Evolutionary conservation across 1,140 invertebrate species (phyloP), one percentile per base, ranked within the genome.

Genomic region (Atta cephalotes): DNA sequence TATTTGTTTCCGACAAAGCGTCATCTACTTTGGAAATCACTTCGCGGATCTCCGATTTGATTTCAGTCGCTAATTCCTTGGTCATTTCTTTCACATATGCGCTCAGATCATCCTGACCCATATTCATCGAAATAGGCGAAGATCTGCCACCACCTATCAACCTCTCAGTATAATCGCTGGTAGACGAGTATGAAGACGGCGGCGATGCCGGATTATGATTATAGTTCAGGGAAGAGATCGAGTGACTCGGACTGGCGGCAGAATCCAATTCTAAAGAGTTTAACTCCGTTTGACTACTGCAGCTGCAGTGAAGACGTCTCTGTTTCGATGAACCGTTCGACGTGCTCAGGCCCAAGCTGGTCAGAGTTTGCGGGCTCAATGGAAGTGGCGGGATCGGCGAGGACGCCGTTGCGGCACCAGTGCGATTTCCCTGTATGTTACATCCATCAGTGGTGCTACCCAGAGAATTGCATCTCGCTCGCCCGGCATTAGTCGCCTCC

Each of bases 21-120:
- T 97, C 97, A 86, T 97, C 97, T 0, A 98, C 97, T 93, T 97
- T 97, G 0, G 97, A 97, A 76, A 98, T 98, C 0, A 98, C 97
- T 94, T 97, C 97, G 2, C 97, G 95, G 31, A 98, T 97, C 95
- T 98, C 97, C 4, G 97, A 98, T 93, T 98, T 98, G 10, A 98
- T 97, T 94, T 97, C 97, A 9, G 97, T 97, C 0, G 97, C 97
- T 66, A 98, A 94, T 95, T 97, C 97, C 94, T 97, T 97, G 0
- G 97, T 97, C 89, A 97, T 96, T 93, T 97, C 97, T 90, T 97
- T 97, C 0, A 97, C 96, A 87, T 97, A 97, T 21, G 97, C 97
- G 78, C 97, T 96, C 10, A 97, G 91, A 93, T 97, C 96, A 88
- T 97, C 96, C 21, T 97, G 96, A 2, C 96, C 96, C 2, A 95